Conservation (phyloP, 2,888 invertebrate species). For the Apotomis capreana region DNA sequence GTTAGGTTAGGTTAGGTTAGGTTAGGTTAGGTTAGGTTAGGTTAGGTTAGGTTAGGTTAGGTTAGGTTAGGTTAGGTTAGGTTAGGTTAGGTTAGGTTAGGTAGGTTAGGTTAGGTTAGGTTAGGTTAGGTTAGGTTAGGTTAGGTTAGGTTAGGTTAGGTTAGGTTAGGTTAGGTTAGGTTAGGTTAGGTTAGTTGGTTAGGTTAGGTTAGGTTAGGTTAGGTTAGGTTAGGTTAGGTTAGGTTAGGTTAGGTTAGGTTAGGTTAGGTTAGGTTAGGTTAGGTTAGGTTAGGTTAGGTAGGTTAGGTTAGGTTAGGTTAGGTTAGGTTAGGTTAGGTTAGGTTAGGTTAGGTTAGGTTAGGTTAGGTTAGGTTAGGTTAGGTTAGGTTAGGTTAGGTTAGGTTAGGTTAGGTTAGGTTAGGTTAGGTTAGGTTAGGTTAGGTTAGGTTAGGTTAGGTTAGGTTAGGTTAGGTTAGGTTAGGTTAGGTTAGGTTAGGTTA, state of each 20-base stretch:
- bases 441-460: constrained; percentile 7
- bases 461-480: constrained; percentile 7
- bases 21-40: constrained; percentile 29
- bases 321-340: constrained; percentile 5
- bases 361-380: constrained; percentile 3
- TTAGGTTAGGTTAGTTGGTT: too few species aligned
- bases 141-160: constrained; percentile 39
- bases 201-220: constrained; percentile 42
- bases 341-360: too few species aligned
- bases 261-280: constrained; percentile 4
- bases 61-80: constrained; percentile 30
- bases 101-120: constrained; percentile 40
- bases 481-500: constrained; percentile 7
- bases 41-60: constrained; percentile 30
- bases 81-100: constrained; percentile 33
- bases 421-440: constrained; percentile 7
- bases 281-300: constrained; percentile 39
- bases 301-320: constrained; percentile 7
- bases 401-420: constrained; percentile 7
- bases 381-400: constrained; percentile 7
- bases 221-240: constrained; percentile 40
- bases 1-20: constrained; percentile 28
- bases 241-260: constrained; percentile 7
- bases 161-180: constrained; percentile 42
- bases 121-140: constrained; percentile 42